Base-by-base conservation (phyloP, 37 sponge, comb jelly and placozoan species). In the Lycopodina hypogea region DNA sequence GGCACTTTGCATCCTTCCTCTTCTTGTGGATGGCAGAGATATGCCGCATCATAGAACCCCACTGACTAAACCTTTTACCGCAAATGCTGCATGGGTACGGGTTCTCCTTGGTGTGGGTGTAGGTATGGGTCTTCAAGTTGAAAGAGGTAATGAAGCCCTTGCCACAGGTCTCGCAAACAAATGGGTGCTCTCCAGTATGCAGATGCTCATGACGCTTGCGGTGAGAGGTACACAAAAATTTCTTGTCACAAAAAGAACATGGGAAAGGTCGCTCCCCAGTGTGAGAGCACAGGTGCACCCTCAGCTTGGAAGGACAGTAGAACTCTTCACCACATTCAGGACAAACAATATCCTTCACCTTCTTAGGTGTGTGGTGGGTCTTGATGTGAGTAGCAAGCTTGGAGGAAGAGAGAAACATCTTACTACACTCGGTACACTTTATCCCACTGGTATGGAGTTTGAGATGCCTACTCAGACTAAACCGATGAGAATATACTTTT, bases 21-120 rank as follows among this genome's bases (percentile, higher is more conserved):
- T 76, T 76, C 61, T 76, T 61, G 28, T 76, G 76, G 61, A 76
- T 76, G 42, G 76, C 76, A 36, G 28, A 19, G 29, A 80, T 15
- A 56, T 80, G 80, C 28, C 80, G 80, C 59, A 68, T 69, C 60
- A 80, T 56, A 41, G 80, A 70, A 2, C 80, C 80, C 59, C 71
- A 70, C 60, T 80, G 80, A 37, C 60, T 59, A 34, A 80, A 80
- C 42, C 80, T 71, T 69, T 59, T 69, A 8, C 80, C 80, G 57
- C 80, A 80, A 1, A 48, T 34, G 42, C 23, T 32, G 28, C 80
- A 80, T 28, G 69, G 42, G 71, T 70, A 80, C 18, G 80, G 80
- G 11, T 69, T 80, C 71, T 80, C 80, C 41, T 70, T 70, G 42
- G 80, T 80, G 42, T 80, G 80, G 45, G 51, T 51, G 29, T 70